Evolutionary conservation across 2,888 invertebrate species (phyloP).

Genomic region (Stictocephala bisonia): DNA sequence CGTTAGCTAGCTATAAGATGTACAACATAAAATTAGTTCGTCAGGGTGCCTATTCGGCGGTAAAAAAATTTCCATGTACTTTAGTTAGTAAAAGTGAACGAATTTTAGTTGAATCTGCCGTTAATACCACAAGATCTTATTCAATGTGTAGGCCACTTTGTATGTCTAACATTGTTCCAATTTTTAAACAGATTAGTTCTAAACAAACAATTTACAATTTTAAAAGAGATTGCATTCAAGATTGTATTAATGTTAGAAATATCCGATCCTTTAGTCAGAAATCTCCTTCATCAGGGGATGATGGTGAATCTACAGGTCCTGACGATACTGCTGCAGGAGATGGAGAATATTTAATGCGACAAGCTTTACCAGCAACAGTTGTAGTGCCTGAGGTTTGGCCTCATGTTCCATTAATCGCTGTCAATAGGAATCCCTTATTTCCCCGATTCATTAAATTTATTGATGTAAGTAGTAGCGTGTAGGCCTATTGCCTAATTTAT

Average conservation of each 20-base stretch:
- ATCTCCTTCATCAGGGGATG: constrained; percentile 6
- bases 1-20: no score
- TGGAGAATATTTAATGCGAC: constrained; percentile 32
- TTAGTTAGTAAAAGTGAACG: no score
- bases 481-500: background rate
- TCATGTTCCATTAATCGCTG: constrained; percentile 93
- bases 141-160: no score
- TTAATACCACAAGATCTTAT: no score
- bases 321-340: constrained; percentile 34
- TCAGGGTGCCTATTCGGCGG: no score
- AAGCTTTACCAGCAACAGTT: constrained; percentile 74
- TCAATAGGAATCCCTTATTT: constrained; percentile 95
- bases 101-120: no score
- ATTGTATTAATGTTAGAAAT: background rate
- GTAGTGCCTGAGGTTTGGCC: constrained; percentile 98
- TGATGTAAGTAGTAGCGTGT: constrained; percentile 73
- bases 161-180: no score
- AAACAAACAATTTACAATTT: background rate
- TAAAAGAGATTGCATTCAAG: constrained; percentile 4
- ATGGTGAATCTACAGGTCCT: constrained; percentile 23
- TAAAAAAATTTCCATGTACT: no score
- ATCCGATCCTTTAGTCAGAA: constrained; percentile 23
- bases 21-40: no score
- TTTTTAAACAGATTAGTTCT: background rate
- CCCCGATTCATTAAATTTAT: constrained; percentile 98